These are phyloP conservation scores for Andricus grossulariae DNA, from an alignment of 1,140 invertebrate genomes.

Conservation along the genomic window DNA sequence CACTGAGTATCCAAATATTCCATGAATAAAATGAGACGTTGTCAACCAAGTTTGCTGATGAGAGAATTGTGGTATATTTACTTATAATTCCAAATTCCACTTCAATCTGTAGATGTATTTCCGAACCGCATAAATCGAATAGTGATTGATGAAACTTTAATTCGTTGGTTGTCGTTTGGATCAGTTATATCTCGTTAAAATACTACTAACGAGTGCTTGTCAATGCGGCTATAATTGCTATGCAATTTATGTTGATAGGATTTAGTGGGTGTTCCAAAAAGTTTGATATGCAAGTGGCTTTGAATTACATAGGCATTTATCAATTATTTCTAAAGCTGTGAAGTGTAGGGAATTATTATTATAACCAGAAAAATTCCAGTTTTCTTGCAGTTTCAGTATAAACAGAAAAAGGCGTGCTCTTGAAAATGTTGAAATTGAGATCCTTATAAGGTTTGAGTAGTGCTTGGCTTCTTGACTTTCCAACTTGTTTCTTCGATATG, in stretches of 20 bases:
- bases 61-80: neutral
- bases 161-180: constrained; percentile 17
- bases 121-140: constrained; percentile 7
- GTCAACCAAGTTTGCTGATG: too few species aligned
- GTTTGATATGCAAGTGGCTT: neutral
- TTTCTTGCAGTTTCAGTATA: neutral
- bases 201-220: neutral
- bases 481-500: neutral
- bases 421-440: constrained; percentile 8
- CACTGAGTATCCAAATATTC: too few species aligned
- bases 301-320: neutral
- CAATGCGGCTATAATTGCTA: constrained; percentile 10
- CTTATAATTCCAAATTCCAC: constrained; percentile 14
- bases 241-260: constrained; percentile 26
- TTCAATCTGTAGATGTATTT: neutral
- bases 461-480: neutral
- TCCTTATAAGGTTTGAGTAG: constrained; percentile 5
- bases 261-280: neutral
- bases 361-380: too few species aligned
- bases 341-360: too few species aligned
- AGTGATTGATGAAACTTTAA: constrained; percentile 3
- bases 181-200: neutral
- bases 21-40: too few species aligned
- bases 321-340: too few species aligned
- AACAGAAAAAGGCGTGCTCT: neutral